Conservation (phyloP, 2,888 invertebrate genomes). For the Acleris emargana region DNA sequence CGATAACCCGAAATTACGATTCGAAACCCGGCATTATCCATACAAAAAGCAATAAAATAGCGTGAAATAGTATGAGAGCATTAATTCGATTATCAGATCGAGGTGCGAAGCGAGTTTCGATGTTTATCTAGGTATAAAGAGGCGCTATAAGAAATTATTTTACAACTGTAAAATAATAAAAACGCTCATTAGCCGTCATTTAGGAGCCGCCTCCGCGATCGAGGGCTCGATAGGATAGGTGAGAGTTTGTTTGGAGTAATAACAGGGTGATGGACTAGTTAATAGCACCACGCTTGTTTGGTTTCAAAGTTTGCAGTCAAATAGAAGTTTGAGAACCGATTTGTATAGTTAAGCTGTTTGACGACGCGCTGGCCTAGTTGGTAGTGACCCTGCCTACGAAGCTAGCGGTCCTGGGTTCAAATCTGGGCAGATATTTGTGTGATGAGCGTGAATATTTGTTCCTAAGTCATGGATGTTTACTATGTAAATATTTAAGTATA, state of each 20-base stretch:
- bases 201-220: conserved; percentile 76
- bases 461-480: too few relatives aligned
- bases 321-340: neutral
- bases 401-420: too few relatives aligned
- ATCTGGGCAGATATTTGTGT: too few relatives aligned
- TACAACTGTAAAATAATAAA: conserved; percentile 82
- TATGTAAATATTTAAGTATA: too few relatives aligned
- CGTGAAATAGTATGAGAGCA: conserved; percentile 81
- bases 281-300: conserved; percentile 8
- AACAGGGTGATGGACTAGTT: conserved; percentile 50
- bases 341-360: too few relatives aligned
- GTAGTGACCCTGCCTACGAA: too few relatives aligned
- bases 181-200: conserved; percentile 82
- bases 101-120: conserved; percentile 83
- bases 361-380: too few relatives aligned
- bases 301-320: conserved; percentile 4
- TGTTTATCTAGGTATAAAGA: conserved; percentile 84
- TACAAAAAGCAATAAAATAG: conserved; percentile 80
- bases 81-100: conserved; percentile 84
- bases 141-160: conserved; percentile 82
- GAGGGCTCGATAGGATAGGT: conserved; percentile 71
- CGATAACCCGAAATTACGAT: conserved; percentile 79
- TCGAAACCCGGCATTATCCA: conserved; percentile 73
- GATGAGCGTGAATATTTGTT: too few relatives aligned
- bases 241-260: conserved; percentile 73